A percentile compares a stretch with the other conserved stretches of the same genome.
These are phyloP conservation scores for Pyxicephalus adspersus DNA, from an alignment of 2,113 vertebrate genomes.

Conservation along the genomic window DNA sequence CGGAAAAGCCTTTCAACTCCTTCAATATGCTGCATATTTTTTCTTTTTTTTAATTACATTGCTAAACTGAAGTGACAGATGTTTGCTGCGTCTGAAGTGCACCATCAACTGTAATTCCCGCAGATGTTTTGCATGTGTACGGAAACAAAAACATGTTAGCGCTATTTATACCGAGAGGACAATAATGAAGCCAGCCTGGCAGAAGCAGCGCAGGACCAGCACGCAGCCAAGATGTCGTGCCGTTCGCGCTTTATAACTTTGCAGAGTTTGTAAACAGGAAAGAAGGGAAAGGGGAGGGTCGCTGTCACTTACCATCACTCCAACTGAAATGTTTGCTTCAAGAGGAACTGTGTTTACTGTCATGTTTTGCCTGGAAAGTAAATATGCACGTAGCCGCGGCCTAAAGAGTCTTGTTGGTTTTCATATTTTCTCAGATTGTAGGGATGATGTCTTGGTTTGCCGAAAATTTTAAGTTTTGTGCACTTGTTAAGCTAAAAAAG, in stretches of 20 bases:
- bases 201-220: neutral
- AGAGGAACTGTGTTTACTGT: neutral
- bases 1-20: constrained; percentile 16
- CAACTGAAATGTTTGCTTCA: constrained; percentile 8
- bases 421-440: too few relatives aligned
- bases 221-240: neutral
- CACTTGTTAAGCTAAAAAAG: too few relatives aligned
- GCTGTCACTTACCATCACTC: neutral
- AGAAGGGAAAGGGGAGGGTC: constrained; percentile 5
- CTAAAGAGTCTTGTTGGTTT: too few relatives aligned
- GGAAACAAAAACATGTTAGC: constrained; percentile 3
- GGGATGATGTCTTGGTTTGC: too few relatives aligned
- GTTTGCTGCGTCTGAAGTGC: neutral
- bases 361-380: neutral
- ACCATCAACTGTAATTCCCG: constrained; percentile 25
- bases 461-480: too few relatives aligned
- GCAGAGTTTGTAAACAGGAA: constrained; percentile 49
- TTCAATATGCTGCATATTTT: neutral
- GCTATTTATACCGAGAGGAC: constrained; percentile 35
- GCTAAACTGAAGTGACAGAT: constrained; percentile 31
- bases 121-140: constrained; percentile 51
- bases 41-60: neutral
- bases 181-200: constrained; percentile 1
- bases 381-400: neutral
- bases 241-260: constrained; percentile 37